Conservation (phyloP, 2,888 invertebrate species). For the Digitonthophagus gazella region DNA sequence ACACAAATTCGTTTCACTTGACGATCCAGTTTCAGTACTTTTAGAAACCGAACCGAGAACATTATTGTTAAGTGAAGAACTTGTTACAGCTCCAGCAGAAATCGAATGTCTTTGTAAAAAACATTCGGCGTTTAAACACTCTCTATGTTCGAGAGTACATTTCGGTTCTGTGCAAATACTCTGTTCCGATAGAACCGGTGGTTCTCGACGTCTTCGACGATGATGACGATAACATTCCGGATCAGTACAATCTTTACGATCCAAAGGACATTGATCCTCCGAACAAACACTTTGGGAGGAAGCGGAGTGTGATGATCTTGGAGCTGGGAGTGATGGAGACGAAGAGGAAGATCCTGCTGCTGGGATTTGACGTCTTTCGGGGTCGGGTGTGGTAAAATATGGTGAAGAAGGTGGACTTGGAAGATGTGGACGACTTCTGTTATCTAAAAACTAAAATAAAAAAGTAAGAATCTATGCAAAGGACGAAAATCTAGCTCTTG, state of each 20-base stretch:
- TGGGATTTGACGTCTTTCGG: neutral
- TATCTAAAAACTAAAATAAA: neutral
- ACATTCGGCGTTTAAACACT: constrained; percentile 24
- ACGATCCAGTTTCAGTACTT: neutral
- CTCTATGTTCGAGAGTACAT: constrained; percentile 25
- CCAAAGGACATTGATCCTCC: neutral
- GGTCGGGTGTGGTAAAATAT: too few relatives aligned
- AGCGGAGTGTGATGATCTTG: neutral
- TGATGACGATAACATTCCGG: constrained; percentile 2
- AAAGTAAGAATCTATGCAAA: neutral
- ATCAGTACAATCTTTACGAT: constrained; percentile 4
- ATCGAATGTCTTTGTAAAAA: constrained; percentile 13
- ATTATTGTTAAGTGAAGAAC: neutral
- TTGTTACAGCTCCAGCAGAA: neutral
- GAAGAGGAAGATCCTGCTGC: neutral
- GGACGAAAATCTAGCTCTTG: too few relatives aligned
- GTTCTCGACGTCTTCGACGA: constrained; percentile 8
- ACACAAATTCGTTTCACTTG: constrained; percentile 5
- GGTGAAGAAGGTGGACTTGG: too few relatives aligned
- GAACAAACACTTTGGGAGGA: constrained; percentile 2
- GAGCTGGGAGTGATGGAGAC: neutral
- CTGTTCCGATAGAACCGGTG: constrained; percentile 9
- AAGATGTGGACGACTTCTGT: neutral
- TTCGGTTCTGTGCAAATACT: constrained; percentile 25
- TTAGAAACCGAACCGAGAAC: too few relatives aligned